Conservation (phyloP, 2,888 invertebrate genomes). For the Malthinus flaveolus region DNA sequence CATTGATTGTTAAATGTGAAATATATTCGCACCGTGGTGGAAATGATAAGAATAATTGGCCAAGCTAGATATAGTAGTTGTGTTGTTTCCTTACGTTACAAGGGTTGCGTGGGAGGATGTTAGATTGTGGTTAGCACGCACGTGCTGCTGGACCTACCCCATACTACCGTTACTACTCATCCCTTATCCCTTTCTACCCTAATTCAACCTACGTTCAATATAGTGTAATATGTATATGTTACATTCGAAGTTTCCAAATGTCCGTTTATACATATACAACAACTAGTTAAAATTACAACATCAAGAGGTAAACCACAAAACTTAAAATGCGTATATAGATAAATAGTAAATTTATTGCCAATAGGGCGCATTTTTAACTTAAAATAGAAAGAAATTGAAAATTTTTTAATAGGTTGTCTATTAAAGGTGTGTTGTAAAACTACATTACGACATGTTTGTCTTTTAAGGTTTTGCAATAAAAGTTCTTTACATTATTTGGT, state of each 20-base stretch:
- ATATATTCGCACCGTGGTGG: conserved; percentile 30
- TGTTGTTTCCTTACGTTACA: conserved; percentile 52
- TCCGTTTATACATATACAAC: conserved; percentile 8
- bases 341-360: too few species aligned
- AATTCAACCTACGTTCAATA: conserved; percentile 29
- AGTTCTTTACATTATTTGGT: conserved; percentile 1
- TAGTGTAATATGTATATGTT: conserved; percentile 31
- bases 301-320: conserved; percentile 18
- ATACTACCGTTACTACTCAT: conserved; percentile 38
- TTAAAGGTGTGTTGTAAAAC: too few species aligned
- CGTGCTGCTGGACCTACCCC: conserved; percentile 51
- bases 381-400: too few species aligned
- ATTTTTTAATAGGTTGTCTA: too few species aligned
- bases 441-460: not conserved
- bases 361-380: too few species aligned
- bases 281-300: conserved; percentile 21
- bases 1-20: too few species aligned
- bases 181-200: conserved; percentile 33
- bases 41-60: conserved; percentile 36
- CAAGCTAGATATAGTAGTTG: conserved; percentile 51
- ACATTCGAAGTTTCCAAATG: conserved; percentile 29
- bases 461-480: not conserved
- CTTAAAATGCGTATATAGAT: not conserved
- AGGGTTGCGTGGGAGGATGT: conserved; percentile 53
- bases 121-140: conserved; percentile 53